phyloP scores from a whole-genome alignment of 1,140 invertebrate species.

The Odontomachus brunneus region DNA sequence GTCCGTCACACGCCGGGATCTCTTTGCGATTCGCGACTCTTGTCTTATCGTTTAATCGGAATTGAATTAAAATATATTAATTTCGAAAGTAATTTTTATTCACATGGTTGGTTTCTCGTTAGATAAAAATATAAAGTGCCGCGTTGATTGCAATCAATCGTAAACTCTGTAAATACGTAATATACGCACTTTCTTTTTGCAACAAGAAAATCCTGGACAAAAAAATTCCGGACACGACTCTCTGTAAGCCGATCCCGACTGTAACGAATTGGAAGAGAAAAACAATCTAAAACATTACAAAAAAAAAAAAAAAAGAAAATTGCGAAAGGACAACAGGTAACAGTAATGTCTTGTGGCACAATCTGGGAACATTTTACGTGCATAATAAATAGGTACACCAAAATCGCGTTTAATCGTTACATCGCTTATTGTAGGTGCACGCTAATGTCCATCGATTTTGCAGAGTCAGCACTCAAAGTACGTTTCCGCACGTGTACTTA shows the following conservation, averaged over 20 bases:
- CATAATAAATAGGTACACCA: conserved; percentile 73
- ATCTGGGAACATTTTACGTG: conserved; percentile 77
- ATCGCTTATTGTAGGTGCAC: conserved; percentile 54
- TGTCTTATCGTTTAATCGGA: not conserved
- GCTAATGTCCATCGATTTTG: conserved; percentile 44
- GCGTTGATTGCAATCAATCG: not conserved
- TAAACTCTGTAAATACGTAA: conserved; percentile 26
- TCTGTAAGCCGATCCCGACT: conserved; percentile 31
- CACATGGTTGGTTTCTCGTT: not conserved
- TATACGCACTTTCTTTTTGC: not conserved
- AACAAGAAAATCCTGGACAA: too few relatives aligned
- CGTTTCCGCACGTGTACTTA: conserved; percentile 13
- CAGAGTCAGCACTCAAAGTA: conserved; percentile 41
- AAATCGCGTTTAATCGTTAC: conserved; percentile 58
- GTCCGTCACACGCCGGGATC: conserved; percentile 44
- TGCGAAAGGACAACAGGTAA: conserved; percentile 76
- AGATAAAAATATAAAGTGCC: not conserved
- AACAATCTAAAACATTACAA: conserved; percentile 28
- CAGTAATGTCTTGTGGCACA: conserved; percentile 80
- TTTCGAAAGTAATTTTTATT: conserved; percentile 15
- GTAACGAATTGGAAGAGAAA: conserved; percentile 25
- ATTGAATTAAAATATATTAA: conserved; percentile 37
- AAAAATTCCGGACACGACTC: not conserved
- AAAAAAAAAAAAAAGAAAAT: conserved; percentile 2
- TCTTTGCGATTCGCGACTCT: conserved; percentile 29